Percentiles rank a stretch among this genome's conserved stretches.
Conservation (phyloP, 1,140 invertebrate genomes). For the Drosophila teissieri region DNA sequence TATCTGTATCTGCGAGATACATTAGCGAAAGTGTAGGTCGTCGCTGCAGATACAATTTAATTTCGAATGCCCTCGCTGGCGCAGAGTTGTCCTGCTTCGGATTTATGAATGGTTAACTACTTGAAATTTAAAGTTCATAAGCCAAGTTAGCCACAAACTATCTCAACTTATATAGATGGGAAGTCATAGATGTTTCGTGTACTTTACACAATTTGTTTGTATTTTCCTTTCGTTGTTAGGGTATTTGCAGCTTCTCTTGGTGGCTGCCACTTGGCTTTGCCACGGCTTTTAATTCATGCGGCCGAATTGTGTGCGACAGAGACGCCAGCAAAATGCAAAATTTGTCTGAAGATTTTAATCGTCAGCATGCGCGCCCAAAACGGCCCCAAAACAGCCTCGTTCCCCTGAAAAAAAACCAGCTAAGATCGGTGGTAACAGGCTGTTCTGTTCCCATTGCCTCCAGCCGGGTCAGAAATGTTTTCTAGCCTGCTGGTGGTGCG, state of each 20-base stretch:
- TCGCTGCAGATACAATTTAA: constrained; percentile 76
- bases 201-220: too few species aligned
- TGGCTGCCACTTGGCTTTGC: not conserved
- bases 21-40: constrained; percentile 81
- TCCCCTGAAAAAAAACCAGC: constrained; percentile 6
- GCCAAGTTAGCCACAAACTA: too few species aligned
- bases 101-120: not conserved
- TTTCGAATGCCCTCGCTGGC: constrained; percentile 52
- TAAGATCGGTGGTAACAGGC: constrained; percentile 57
- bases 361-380: constrained; percentile 77
- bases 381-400: constrained; percentile 56
- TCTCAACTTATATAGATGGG: too few species aligned
- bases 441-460: constrained; percentile 76
- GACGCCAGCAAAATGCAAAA: constrained; percentile 81
- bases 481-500: constrained; percentile 59
- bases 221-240: not conserved
- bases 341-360: constrained; percentile 83
- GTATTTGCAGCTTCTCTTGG: constrained; percentile 10
- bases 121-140: too few species aligned
- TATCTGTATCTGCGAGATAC: constrained; percentile 71
- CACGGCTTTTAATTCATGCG: constrained; percentile 73
- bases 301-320: constrained; percentile 56
- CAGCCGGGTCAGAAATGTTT: constrained; percentile 57
- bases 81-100: not conserved
- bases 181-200: too few species aligned